Evolutionary conservation across 2,113 vertebrate genomes (phyloP).

Genomic region (Mus pahari): DNA sequence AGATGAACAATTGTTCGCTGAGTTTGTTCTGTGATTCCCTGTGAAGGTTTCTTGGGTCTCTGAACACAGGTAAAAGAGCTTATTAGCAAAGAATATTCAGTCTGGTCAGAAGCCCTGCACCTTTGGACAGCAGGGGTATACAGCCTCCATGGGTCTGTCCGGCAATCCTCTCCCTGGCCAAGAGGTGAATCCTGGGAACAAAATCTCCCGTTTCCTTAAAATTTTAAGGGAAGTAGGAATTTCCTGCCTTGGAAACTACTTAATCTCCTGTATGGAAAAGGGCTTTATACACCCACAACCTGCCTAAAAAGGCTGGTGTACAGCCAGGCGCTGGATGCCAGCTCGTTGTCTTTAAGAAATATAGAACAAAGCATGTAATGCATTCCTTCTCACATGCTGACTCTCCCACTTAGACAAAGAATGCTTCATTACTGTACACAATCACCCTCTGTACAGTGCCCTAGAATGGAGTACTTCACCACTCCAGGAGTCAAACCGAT

Average conservation of each 20-base stretch:
- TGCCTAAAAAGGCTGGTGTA: conserved; percentile 31
- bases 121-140: background rate
- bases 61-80: background rate
- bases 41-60: background rate
- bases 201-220: conserved; percentile 4
- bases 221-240: conserved; percentile 62
- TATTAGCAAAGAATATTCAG: background rate
- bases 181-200: conserved; percentile 32
- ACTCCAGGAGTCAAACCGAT: background rate
- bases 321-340: conserved; percentile 40
- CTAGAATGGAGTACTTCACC: background rate
- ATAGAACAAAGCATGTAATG: conserved; percentile 27
- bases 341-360: conserved; percentile 26
- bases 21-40: background rate
- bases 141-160: background rate
- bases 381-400: conserved; percentile 35
- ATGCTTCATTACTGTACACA: conserved; percentile 25
- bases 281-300: background rate
- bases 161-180: background rate
- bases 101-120: background rate
- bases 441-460: conserved; percentile 19
- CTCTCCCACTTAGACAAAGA: conserved; percentile 61
- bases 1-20: background rate
- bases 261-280: background rate
- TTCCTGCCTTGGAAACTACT: conserved; percentile 9